Evolutionary conservation across 1,140 invertebrate genomes (phyloP), one percentile per base, ranked within the genome.

Genomic region (Batillaria attramentaria): DNA sequence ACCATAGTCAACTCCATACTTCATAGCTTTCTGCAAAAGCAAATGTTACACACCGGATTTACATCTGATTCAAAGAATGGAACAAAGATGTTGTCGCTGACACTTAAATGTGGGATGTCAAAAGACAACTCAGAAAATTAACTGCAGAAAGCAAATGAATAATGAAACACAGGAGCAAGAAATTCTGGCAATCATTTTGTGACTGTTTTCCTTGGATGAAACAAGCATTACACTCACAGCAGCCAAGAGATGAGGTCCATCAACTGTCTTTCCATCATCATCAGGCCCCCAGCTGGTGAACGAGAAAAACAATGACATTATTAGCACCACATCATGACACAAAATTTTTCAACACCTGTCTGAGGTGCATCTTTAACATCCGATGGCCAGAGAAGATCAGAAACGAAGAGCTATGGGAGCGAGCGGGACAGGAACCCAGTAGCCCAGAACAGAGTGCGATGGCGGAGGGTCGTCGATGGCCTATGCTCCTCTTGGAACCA

Each of bases 191-290:
- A 62, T n/a, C 33, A 2, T 5, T 72, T n/a, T 42, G 69, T 20
- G 31, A 69, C 3, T 8, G 16, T 16, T 69, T 69, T 8, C 37
- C 37, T 69, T 69, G 66, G 10, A 41, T 18, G 18, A 37, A 70
- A 33, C 4, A 72, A 24, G 41, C n/a, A n/a, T n/a, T 65, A 42
- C 20, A 83, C 86, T 81, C 79, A 88, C 88, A 69, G 81, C 82
- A 35, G 90, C 89, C 72, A 91, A 68, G 28, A 84, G 42, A 72
- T 91, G 90, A 10, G 90, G 90, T 43, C 90, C 90, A 81, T 91
- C 90, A 1, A 91, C 86, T 35, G 89, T 91, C 78, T 86, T 88
- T 0, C 90, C 90, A 84, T 91, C 89, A 85, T 91, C 90, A 79
- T 90, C 89, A 28, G 90, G 90, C 16, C 90, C 90, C 90, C 90